Base-by-base conservation (phyloP, 2,888 invertebrate species). In the Oxystoma pomonae region DNA sequence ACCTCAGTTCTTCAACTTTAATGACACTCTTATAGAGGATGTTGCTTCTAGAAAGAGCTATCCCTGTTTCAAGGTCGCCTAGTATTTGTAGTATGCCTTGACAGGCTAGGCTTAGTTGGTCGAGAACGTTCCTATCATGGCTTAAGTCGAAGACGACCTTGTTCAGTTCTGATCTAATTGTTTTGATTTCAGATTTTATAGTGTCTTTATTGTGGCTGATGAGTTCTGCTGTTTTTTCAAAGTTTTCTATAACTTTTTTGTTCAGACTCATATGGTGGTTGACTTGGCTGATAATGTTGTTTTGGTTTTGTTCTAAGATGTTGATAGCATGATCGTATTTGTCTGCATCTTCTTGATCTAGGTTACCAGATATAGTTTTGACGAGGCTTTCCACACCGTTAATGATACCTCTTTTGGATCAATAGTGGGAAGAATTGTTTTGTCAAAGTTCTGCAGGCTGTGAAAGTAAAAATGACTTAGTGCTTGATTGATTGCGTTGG, bases 331-430 rank as follows among this genome's bases (percentile, higher is more conserved):
- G 19, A 51, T 63, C 50, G 49, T 63, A 63, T 55, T 55, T 56
- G 17, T 57, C 49, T 2, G 63, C 63, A 52, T 63, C 60, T 18
- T 57, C 21, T 53, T 63, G 63, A 20, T 63, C 60, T 12, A 63
- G 49, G 19, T 63, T 63, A 57, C 53, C 63, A 1, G 63, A 59
- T 53, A 63, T 59, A 22, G 17, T 20, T 59, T 63, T 63, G n/a
- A 58, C 19, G 35, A 63, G 20, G 17, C 52, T 52, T 16, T 60
- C 58, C 16, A 57, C 16, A 12, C 35, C 57, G 19, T 63, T 63
- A 7, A 63, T n/a, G 22, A 63, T 51, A 18, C 60, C 63, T 57
- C 57, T 20, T 51, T 57, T 63, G 35, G 20, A 18, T 22, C 51
- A 19, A 1, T 20, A 18, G 22, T 17, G 51, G 1, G 58, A 18